phyloP scores from a whole-genome alignment of 2,797 vertebrate species.

The Arnoldichthys spilopterus region DNA sequence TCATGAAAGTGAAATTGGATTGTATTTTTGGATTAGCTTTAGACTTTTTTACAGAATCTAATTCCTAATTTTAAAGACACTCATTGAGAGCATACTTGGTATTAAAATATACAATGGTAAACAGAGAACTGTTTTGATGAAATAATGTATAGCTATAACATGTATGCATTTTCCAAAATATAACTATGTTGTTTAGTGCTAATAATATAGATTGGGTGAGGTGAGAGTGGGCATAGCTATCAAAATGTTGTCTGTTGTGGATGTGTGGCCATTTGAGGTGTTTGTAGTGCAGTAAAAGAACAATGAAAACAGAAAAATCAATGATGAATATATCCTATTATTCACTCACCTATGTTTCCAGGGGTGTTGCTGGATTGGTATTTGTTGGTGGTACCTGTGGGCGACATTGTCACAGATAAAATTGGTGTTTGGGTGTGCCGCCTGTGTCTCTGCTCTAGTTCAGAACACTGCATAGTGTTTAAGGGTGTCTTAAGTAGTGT shows the following conservation, averaged over 20 bases:
- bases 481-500: not conserved
- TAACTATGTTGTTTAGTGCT: not conserved
- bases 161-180: not conserved
- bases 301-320: not conserved
- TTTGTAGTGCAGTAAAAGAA: not conserved
- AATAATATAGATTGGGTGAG: not conserved
- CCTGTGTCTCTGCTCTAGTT: not conserved
- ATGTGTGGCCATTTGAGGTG: not conserved
- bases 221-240: not conserved
- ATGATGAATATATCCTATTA: too few species aligned
- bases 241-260: not conserved
- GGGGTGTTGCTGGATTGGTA: not conserved
- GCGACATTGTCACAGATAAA: slow-evolving; percentile 7
- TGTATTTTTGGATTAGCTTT: too few species aligned
- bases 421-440: slow-evolving; percentile 37
- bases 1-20: not conserved
- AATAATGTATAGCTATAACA: not conserved
- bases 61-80: not conserved
- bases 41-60: not conserved
- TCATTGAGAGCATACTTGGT: not conserved
- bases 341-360: not conserved
- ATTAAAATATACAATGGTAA: not conserved
- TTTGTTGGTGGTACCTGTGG: not conserved
- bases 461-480: not conserved
- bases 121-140: not conserved